Evolutionary conservation across 2,888 invertebrate species (phyloP).

Genomic region (Hirtodrosophila alboralis): DNA sequence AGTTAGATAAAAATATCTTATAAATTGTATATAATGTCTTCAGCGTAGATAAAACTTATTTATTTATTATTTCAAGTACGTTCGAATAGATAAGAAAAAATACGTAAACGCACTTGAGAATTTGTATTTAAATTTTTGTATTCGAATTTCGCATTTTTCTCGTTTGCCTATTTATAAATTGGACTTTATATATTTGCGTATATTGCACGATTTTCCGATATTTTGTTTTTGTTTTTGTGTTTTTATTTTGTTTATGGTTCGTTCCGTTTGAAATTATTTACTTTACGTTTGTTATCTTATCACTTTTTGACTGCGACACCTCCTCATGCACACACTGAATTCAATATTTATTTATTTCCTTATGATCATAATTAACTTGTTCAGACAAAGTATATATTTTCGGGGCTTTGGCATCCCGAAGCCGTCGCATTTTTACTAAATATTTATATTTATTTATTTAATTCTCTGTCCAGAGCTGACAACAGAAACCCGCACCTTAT

Average conservation of each 20-base stretch:
- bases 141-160: constrained; percentile 42
- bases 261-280: background rate
- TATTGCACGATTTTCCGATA: constrained; percentile 5
- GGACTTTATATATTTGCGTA: constrained; percentile 2
- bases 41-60: constrained; percentile 32
- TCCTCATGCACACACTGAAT: constrained; percentile 3
- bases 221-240: constrained; percentile 1
- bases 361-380: constrained; percentile 24
- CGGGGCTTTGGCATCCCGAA: constrained; percentile 18
- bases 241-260: background rate
- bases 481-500: constrained; percentile 33
- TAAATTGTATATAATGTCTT: constrained; percentile 13
- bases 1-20: constrained; percentile 17
- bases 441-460: constrained; percentile 21
- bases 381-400: constrained; percentile 27
- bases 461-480: constrained; percentile 25
- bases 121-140: constrained; percentile 17
- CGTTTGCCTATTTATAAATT: constrained; percentile 46
- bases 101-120: constrained; percentile 36
- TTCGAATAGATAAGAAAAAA: constrained; percentile 41
- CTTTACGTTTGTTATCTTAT: constrained; percentile 14
- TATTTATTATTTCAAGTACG: constrained; percentile 44
- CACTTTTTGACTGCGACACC: constrained; percentile 7
- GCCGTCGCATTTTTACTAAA: constrained; percentile 38
- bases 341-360: constrained; percentile 2